phyloP scores from a whole-genome alignment of 2,888 invertebrate species.

The Tanaodytes sp. region DNA sequence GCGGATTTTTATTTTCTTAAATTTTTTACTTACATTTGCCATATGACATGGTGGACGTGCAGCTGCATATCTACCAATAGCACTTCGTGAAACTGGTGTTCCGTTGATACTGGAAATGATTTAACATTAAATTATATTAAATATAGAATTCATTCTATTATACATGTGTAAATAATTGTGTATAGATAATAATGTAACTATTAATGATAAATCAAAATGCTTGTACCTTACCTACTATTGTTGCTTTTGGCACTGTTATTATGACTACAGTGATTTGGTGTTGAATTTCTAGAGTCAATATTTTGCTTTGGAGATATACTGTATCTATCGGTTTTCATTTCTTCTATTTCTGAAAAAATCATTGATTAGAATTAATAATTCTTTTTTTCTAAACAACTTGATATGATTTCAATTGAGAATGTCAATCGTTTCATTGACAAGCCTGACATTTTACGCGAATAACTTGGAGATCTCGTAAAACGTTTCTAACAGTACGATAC shows the following conservation, averaged over 20 bases:
- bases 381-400: no score
- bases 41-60: constrained; percentile 79
- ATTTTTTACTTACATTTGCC: constrained; percentile 77
- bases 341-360: constrained; percentile 66
- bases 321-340: constrained; percentile 60
- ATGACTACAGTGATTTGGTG: constrained; percentile 54
- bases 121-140: background rate
- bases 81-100: constrained; percentile 61
- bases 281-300: constrained; percentile 56
- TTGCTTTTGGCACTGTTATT: constrained; percentile 56
- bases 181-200: no score
- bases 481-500: no score
- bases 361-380: no score
- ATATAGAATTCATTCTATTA: no score
- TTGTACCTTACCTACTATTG: constrained; percentile 43
- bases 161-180: no score
- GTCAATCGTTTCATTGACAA: no score
- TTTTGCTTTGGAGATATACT: constrained; percentile 58
- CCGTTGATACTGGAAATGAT: constrained; percentile 62
- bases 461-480: no score
- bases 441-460: no score
- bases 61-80: constrained; percentile 78
- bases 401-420: no score
- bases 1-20: no score
- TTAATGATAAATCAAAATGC: no score